Conservation (phyloP, 2,797 vertebrate species). For the Sardinella longiceps region DNA sequence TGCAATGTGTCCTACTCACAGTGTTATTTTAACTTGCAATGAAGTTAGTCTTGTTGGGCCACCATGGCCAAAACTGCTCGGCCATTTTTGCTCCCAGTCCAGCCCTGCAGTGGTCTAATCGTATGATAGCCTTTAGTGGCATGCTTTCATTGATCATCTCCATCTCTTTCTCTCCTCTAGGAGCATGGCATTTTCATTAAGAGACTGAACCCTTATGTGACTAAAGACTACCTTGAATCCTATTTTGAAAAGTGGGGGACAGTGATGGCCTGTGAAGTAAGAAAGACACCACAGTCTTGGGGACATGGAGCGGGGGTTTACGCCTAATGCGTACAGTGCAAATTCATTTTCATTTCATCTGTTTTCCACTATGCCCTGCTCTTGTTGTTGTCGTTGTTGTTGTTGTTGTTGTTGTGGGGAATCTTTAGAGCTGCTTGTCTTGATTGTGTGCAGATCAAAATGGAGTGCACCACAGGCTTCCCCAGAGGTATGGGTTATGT, state of each 20-base stretch:
- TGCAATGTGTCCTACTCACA: too few relatives aligned
- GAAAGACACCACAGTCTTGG: background rate
- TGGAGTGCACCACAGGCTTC: background rate
- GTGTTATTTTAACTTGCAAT: too few relatives aligned
- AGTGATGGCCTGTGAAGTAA: slow-evolving; percentile 61
- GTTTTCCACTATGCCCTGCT: background rate
- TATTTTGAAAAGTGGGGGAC: slow-evolving; percentile 66
- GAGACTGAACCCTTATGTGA: slow-evolving; percentile 57
- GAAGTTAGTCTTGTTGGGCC: too few relatives aligned
- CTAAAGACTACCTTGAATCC: slow-evolving; percentile 51
- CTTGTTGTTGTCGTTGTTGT: background rate
- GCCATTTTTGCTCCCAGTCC: too few relatives aligned
- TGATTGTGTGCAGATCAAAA: slow-evolving; percentile 54
- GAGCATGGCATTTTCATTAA: slow-evolving; percentile 64
- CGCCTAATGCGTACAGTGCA: too few relatives aligned
- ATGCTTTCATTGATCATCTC: background rate
- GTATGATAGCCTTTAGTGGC: background rate
- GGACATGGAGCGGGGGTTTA: background rate
- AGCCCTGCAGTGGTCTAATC: too few relatives aligned
- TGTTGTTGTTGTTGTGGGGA: background rate
- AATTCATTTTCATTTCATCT: background rate
- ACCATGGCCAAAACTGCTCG: too few relatives aligned
- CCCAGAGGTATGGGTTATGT: slow-evolving; percentile 53
- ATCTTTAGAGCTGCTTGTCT: background rate
- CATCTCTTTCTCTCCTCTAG: slow-evolving; percentile 45